These are phyloP conservation scores for Tapirus terrestris DNA, from an alignment of 2,113 vertebrate genomes.

Conservation along the genomic window DNA sequence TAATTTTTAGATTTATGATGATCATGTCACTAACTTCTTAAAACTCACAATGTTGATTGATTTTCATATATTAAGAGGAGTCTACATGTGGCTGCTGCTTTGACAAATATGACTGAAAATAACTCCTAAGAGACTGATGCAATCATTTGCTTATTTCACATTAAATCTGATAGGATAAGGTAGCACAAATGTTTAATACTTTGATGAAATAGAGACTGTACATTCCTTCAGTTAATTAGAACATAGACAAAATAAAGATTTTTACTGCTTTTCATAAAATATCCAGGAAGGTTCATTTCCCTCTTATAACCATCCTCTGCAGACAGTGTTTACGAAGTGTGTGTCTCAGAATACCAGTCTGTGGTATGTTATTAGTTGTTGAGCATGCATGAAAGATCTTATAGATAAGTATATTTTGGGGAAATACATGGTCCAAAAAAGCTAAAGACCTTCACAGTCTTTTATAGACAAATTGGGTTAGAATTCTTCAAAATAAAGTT, in stretches of 20 bases:
- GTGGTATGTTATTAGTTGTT: neutral
- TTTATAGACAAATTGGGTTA: neutral
- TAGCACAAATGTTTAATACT: neutral
- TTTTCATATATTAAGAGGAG: neutral
- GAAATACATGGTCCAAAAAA: neutral
- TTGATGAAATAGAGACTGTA: neutral
- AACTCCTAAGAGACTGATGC: neutral
- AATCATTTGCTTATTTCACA: neutral
- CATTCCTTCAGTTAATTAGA: neutral
- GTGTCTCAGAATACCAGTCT: neutral
- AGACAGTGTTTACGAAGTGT: neutral
- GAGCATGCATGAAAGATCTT: neutral
- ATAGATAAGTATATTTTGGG: neutral
- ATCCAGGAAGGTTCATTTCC: neutral
- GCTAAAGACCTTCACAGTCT: neutral
- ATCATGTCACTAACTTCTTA: neutral
- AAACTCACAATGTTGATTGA: neutral
- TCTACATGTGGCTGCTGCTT: neutral
- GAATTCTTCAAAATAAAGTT: neutral
- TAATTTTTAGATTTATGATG: neutral
- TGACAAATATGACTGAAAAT: neutral
- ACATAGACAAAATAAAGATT: neutral
- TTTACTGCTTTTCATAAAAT: constrained; percentile 37
- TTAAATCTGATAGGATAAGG: neutral
- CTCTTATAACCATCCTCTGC: neutral